These are phyloP conservation scores for Thaleichthys pacificus DNA, from an alignment of 2,797 vertebrate species.

Conservation along the genomic window DNA sequence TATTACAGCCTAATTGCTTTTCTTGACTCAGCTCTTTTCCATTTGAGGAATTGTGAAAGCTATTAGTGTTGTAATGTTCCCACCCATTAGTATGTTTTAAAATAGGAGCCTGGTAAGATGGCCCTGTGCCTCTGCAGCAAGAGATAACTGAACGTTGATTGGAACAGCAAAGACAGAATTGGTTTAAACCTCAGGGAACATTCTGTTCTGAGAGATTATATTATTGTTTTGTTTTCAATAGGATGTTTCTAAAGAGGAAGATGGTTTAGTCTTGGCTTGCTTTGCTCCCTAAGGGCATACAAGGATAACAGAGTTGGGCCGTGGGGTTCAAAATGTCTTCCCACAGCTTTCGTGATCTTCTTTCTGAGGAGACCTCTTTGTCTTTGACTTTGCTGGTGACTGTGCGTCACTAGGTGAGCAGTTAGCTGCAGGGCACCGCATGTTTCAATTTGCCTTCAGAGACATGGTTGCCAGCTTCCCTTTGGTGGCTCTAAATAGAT, in stretches of 20 bases:
- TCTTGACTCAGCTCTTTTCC: constrained; percentile 23
- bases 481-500: constrained; percentile 7
- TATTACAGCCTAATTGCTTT: constrained; percentile 37
- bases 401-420: neutral
- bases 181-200: constrained; percentile 4
- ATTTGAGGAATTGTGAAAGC: constrained; percentile 38
- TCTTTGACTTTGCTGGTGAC: constrained; percentile 26
- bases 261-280: constrained; percentile 21
- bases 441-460: constrained; percentile 18
- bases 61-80: constrained; percentile 22
- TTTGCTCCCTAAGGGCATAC: constrained; percentile 15
- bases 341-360: constrained; percentile 20
- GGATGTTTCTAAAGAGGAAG: constrained; percentile 8
- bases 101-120: neutral
- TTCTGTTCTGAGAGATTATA: constrained; percentile 4
- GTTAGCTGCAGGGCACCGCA: constrained; percentile 1
- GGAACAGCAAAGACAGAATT: neutral
- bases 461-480: neutral
- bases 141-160: neutral
- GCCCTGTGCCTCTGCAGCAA: neutral
- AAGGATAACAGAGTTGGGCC: constrained; percentile 30
- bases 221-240: constrained; percentile 10
- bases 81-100: constrained; percentile 13
- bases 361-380: constrained; percentile 23
- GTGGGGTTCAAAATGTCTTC: constrained; percentile 27